Conservation (phyloP, 2,888 invertebrate species). For the Melinaea marsaeus region DNA sequence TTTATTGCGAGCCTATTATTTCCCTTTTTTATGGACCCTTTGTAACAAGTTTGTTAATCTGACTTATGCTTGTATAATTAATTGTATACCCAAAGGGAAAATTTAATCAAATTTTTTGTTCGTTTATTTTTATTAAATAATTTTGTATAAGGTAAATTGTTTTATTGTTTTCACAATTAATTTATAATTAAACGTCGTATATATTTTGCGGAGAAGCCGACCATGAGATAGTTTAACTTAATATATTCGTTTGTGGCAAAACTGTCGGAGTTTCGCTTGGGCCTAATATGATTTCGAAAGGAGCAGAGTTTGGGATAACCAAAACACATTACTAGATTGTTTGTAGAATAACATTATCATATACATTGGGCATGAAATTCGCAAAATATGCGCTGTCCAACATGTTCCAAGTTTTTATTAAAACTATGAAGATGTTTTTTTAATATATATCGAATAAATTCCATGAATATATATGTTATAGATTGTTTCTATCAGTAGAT, state of each 20-base stretch:
- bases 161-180: not conserved
- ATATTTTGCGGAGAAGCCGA: not conserved
- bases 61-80: conserved; percentile 3
- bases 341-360: conserved; percentile 26
- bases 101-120: not conserved
- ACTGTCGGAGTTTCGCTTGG: conserved; percentile 3
- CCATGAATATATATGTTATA: too few species aligned
- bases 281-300: conserved; percentile 10
- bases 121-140: not conserved
- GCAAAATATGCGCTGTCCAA: conserved; percentile 21
- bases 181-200: not conserved
- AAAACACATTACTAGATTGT: conserved; percentile 19
- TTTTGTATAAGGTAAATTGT: not conserved
- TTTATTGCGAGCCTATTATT: conserved; percentile 9
- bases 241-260: conserved; percentile 8
- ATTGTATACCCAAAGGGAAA: not conserved
- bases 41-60: conserved; percentile 1
- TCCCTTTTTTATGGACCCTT: conserved; percentile 3
- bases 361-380: conserved; percentile 24
- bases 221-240: not conserved
- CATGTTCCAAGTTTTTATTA: too few species aligned
- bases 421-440: too few species aligned
- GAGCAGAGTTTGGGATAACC: conserved; percentile 17
- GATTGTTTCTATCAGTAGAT: not conserved
- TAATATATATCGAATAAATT: too few species aligned